Base-by-base conservation (phyloP, 2,113 vertebrate species). In the Melanostigma gelatinosum region DNA sequence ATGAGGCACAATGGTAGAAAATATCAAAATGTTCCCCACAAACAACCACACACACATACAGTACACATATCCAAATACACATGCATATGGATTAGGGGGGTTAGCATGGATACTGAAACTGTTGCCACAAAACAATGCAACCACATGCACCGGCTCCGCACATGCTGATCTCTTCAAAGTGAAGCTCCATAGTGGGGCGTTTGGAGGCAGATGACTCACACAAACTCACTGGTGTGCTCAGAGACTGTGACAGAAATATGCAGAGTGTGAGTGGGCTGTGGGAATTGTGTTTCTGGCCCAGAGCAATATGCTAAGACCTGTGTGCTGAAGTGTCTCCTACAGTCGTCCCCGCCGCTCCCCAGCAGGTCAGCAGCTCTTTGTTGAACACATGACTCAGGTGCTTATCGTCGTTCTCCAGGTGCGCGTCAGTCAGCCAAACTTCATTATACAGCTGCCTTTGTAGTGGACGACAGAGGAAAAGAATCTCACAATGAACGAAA, bases 171-270 rank as follows among this genome's bases (percentile, higher is more conserved):
- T 65, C 52, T 86, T 85, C 77, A 81, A 72, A 88, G 76, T 57
- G 32, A 70, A 71, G 58, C 84, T 88, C 64, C 72, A 75, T 82
- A 61, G 58, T 5, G 9, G 75, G 64, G 22, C 18, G 32, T 83
- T 87, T 78, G 72, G 81, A 81, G 80, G 85, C 80, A 87, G 85
- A 87, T 90, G 88, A 93, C 82, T 92, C 89, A 88, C 77, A 87
- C 55, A 22, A 79, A 83, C 46, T 84, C 72, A 55, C 57, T 74
- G 72, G 82, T 83, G 78, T 69, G 67, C 71, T 89, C 77, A 64
- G 63, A 82, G 76, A 63, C 82, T 85, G 81, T 61, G 78, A 87
- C 82, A 29, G 77, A 84, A 87, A 87, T 82, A 62, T 67, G n/a
- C 69, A 88, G 60, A 80, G 60, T 65, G 63, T 66, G 77, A 82